Conservation (phyloP, 2,113 vertebrate species). For the Chaetorhynchus papuensis region DNA sequence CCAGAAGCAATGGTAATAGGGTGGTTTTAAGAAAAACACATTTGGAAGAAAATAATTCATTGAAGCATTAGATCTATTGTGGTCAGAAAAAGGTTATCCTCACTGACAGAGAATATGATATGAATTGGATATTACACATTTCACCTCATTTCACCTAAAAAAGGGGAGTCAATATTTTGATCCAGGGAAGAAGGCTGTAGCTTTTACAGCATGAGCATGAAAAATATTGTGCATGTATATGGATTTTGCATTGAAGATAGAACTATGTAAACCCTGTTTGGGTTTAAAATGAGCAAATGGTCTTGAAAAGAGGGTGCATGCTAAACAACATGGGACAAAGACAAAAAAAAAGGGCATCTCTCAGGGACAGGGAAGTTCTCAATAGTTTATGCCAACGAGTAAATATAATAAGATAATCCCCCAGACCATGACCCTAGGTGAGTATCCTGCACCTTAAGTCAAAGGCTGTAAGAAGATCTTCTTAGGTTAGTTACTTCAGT, state of each 20-base stretch:
- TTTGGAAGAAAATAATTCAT: background rate
- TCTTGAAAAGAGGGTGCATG: background rate
- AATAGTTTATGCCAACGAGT: background rate
- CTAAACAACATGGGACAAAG: background rate
- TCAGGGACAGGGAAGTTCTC: background rate
- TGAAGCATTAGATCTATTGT: background rate
- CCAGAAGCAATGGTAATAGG: background rate
- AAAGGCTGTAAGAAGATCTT: background rate
- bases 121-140: background rate
- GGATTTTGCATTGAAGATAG: background rate
- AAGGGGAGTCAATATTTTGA: background rate
- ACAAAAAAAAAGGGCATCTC: background rate
- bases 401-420: background rate
- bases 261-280: background rate
- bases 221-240: background rate
- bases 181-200: background rate
- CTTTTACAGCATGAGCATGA: background rate
- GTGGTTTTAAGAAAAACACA: background rate
- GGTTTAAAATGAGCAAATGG: background rate
- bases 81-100: background rate
- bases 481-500: background rate
- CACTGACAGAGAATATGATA: background rate
- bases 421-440: background rate
- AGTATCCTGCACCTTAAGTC: background rate
- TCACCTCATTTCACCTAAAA: background rate